Percentiles rank a stretch among this genome's conserved stretches.
Conservation (phyloP, 2,113 vertebrate species). For the Eidolon helvum region DNA sequence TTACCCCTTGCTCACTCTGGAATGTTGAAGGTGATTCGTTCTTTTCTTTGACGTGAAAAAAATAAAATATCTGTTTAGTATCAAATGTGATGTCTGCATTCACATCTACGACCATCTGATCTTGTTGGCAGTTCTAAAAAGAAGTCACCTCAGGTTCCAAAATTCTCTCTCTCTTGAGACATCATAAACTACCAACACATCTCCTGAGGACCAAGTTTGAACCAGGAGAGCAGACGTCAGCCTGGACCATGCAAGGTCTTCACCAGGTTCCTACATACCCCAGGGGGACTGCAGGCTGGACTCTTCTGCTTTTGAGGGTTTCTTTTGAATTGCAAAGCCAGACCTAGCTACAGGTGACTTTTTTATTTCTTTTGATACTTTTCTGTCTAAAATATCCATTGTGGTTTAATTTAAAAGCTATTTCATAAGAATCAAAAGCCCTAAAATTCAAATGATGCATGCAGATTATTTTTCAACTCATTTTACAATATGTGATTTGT, state of each 20-base stretch:
- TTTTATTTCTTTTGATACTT: not conserved
- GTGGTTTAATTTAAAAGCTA: constrained; percentile 27
- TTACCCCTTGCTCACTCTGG: not conserved
- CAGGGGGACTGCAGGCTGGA: not conserved
- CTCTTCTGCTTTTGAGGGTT: not conserved
- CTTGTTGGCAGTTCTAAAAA: not conserved
- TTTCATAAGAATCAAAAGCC: not conserved
- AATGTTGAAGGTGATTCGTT: not conserved
- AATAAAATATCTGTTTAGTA: not conserved
- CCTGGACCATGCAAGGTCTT: not conserved
- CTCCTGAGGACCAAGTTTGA: not conserved
- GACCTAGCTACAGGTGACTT: not conserved
- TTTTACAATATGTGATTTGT: not conserved
- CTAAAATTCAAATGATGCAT: not conserved
- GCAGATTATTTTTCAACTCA: not conserved
- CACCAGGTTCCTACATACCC: not conserved
- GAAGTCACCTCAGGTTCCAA: not conserved
- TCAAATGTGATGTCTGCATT: not conserved
- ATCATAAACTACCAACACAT: accelerated
- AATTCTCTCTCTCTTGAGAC: not conserved
- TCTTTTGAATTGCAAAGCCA: not conserved
- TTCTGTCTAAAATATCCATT: not conserved
- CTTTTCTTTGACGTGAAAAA: not conserved
- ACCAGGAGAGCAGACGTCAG: accelerated
- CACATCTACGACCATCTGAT: not conserved